phyloP scores from a whole-genome alignment of 2,113 vertebrate genomes.

The Jaculus jaculus region DNA sequence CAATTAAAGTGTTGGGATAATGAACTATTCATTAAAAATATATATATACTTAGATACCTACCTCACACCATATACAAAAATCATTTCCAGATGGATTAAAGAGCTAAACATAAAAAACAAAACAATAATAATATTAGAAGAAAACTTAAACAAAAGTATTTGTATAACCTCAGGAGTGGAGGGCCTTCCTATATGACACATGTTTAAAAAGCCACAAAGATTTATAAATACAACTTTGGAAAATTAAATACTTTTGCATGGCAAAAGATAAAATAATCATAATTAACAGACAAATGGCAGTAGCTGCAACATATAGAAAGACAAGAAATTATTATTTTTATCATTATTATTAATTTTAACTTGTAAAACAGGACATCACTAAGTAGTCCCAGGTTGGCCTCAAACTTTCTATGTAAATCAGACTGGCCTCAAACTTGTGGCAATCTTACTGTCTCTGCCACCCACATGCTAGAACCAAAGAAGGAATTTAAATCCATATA shows the following conservation, averaged over 20 bases:
- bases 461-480: background rate
- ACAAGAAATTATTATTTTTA: constrained; percentile 20
- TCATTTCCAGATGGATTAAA: constrained; percentile 83
- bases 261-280: constrained; percentile 58
- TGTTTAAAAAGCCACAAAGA: constrained; percentile 39
- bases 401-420: background rate
- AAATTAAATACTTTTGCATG: constrained; percentile 47
- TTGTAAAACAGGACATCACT: background rate
- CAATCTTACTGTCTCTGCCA: background rate
- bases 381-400: background rate
- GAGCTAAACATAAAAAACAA: constrained; percentile 82
- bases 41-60: constrained; percentile 79
- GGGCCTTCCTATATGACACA: constrained; percentile 62
- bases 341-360: background rate
- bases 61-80: constrained; percentile 83
- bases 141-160: constrained; percentile 71
- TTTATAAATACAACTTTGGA: constrained; percentile 33
- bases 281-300: constrained; percentile 50
- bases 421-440: background rate
- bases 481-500: constrained; percentile 37
- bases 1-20: constrained; percentile 69
- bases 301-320: background rate
- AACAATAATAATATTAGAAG: constrained; percentile 81
- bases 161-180: constrained; percentile 69
- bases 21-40: constrained; percentile 74